A percentile compares a stretch with the other conserved stretches of the same genome.
These are phyloP conservation scores for Hypsopygia costalis DNA, from an alignment of 2,888 invertebrate species.

Conservation along the genomic window DNA sequence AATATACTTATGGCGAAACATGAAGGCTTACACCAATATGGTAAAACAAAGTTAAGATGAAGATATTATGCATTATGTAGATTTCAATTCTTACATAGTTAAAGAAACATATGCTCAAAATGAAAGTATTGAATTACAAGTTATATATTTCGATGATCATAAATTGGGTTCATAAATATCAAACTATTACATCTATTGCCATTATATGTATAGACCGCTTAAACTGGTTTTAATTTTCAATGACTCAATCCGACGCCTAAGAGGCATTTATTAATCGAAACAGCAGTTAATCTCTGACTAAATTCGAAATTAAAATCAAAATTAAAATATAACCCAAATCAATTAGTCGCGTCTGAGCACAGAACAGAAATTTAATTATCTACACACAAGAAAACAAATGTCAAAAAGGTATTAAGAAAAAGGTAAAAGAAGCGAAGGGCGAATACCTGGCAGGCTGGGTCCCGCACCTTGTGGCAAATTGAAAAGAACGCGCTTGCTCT, in stretches of 20 bases:
- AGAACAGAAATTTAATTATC: slow-evolving; percentile 67
- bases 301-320: slow-evolving; percentile 42
- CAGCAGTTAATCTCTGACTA: slow-evolving; percentile 28
- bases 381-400: slow-evolving; percentile 55
- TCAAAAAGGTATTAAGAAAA: slow-evolving; percentile 57
- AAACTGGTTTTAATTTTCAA: not conserved
- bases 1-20: too few relatives aligned
- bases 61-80: too few relatives aligned
- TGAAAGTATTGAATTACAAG: too few relatives aligned
- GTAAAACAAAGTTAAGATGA: too few relatives aligned
- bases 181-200: not conserved
- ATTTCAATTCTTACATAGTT: too few relatives aligned
- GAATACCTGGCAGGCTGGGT: slow-evolving; percentile 44
- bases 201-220: not conserved
- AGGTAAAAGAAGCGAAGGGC: slow-evolving; percentile 36
- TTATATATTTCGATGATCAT: not conserved
- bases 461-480: slow-evolving; percentile 75
- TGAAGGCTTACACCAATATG: too few relatives aligned
- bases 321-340: slow-evolving; percentile 62
- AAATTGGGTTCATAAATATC: not conserved
- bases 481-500: slow-evolving; percentile 75
- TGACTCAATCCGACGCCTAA: slow-evolving; percentile 2
- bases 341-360: slow-evolving; percentile 59
- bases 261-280: slow-evolving; percentile 7
- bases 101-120: too few relatives aligned